Percentiles rank a stretch among this genome's conserved stretches.
phyloP scores from a whole-genome alignment of 2,797 vertebrate species.

The Dendrocincla fuliginosa region DNA sequence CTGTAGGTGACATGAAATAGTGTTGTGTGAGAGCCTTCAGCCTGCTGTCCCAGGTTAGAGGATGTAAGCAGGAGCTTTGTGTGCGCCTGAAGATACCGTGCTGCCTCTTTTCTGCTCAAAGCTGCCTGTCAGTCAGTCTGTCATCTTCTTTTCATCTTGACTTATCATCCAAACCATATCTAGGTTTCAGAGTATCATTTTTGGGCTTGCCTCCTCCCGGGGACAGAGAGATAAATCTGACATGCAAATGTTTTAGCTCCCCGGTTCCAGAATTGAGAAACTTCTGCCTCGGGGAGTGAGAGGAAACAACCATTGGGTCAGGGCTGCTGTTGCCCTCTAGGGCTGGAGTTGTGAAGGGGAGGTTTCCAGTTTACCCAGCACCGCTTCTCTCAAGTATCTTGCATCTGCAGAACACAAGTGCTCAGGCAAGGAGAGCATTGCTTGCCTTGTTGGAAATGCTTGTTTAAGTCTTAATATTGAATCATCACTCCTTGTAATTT shows the following conservation, averaged over 20 bases:
- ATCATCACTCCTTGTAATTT: not conserved
- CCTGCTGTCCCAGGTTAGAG: not conserved
- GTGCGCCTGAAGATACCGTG: not conserved
- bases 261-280: not conserved
- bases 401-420: not conserved
- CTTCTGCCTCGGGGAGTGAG: not conserved
- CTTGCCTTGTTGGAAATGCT: not conserved
- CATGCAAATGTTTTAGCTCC: conserved; percentile 38
- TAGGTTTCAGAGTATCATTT: conserved; percentile 62
- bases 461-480: not conserved
- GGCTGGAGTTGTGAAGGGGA: not conserved
- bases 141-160: conserved; percentile 60
- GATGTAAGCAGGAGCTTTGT: not conserved
- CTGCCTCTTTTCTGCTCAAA: not conserved
- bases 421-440: not conserved
- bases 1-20: not conserved
- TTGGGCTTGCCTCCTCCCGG: conserved; percentile 43
- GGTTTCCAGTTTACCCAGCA: not conserved
- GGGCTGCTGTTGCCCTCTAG: not conserved
- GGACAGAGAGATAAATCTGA: conserved; percentile 51
- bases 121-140: conserved; percentile 42
- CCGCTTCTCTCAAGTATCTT: not conserved
- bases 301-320: not conserved
- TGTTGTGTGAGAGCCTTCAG: not conserved
- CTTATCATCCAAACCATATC: conserved; percentile 56